Base-by-base conservation (phyloP, 2,888 invertebrate genomes). In the Odontocerum albicorne region DNA sequence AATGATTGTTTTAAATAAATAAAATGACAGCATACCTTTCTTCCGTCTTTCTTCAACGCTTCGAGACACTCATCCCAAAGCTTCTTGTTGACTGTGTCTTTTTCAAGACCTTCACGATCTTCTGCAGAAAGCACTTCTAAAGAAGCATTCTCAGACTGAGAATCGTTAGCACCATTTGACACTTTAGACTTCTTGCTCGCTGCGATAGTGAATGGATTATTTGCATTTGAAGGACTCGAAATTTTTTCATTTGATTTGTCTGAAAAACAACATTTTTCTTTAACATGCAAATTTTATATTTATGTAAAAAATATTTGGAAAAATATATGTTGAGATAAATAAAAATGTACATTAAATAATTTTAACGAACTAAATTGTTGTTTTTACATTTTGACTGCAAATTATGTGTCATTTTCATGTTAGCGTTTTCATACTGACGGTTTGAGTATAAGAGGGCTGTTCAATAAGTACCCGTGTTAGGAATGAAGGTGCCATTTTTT, bases 21-120 rank as follows among this genome's bases (percentile, higher is more conserved):
- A n/a, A n/a, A n/a, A n/a, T n/a, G n/a, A n/a, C n/a, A n/a, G n/a
- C n/a, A 15, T 39, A 75, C 76, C 70, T 70, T 72, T 67, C 81
- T 84, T 1, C 85, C 83, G 35, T 75, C 70, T 2, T 66, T 64
- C 1, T 67, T 65, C 27, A 79, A 66, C 2, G 70, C 64, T 12
- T 70, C 67, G 40, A 79, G 67, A 55, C 86, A 87, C 59, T 86
- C 85, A 0, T 74, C 68, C 91, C 92, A 92, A 2, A 86, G 66
- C 64, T 86, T 87, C 22, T 68, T 65, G 66, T 91, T 91, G 1
- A 66, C 61, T 1, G 62, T 63, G 64, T 92, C 91, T 1, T 75
- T 62, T 67, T 73, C 55, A 70, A 78, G 66, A 63, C 64, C 67
- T 63, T 78, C 56, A 50, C 59, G 66, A 64, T 80, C 72, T 62